These are phyloP conservation scores for Distichodus sexfasciatus DNA, from an alignment of 2,797 vertebrate genomes.

Conservation along the genomic window DNA sequence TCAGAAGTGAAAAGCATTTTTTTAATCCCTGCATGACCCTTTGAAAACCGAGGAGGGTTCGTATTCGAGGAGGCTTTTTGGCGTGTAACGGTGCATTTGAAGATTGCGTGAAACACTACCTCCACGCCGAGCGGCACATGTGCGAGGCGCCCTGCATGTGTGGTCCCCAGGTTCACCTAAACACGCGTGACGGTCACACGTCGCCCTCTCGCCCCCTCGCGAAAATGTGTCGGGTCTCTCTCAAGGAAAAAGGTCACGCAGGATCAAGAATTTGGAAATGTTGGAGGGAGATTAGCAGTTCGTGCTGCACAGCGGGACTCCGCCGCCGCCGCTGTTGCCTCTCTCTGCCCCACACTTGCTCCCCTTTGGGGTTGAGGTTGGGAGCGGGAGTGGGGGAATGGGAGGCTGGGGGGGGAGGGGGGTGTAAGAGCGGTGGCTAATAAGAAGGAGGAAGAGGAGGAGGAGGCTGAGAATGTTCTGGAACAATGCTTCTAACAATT, in stretches of 20 bases:
- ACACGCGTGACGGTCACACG: conserved; percentile 10
- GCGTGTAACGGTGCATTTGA: not conserved
- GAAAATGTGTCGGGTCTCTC: not conserved
- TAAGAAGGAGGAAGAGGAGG: conserved; percentile 26
- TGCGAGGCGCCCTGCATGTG: conserved; percentile 4
- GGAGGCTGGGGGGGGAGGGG: too few relatives aligned
- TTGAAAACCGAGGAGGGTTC: too few relatives aligned
- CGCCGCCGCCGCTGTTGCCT: not conserved
- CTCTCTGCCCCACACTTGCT: too few relatives aligned
- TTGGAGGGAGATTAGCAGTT: not conserved
- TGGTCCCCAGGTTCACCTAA: conserved; percentile 25
- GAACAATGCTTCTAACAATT: conserved; percentile 43
- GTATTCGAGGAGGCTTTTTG: too few relatives aligned
- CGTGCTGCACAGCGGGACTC: not conserved
- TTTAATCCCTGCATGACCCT: too few relatives aligned
- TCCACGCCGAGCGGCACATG: conserved; percentile 56
- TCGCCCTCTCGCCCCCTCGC: too few relatives aligned
- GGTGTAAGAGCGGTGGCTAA: conserved; percentile 26
- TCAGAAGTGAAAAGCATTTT: too few relatives aligned
- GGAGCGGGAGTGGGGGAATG: too few relatives aligned
- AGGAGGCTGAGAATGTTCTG: conserved; percentile 37
- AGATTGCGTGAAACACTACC: conserved; percentile 26
- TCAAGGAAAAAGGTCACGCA: not conserved
- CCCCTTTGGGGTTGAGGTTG: too few relatives aligned
- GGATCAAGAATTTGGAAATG: not conserved